Evolutionary conservation across 1,140 invertebrate genomes (phyloP).

Genomic region (Yoshiicerus persimilis): DNA sequence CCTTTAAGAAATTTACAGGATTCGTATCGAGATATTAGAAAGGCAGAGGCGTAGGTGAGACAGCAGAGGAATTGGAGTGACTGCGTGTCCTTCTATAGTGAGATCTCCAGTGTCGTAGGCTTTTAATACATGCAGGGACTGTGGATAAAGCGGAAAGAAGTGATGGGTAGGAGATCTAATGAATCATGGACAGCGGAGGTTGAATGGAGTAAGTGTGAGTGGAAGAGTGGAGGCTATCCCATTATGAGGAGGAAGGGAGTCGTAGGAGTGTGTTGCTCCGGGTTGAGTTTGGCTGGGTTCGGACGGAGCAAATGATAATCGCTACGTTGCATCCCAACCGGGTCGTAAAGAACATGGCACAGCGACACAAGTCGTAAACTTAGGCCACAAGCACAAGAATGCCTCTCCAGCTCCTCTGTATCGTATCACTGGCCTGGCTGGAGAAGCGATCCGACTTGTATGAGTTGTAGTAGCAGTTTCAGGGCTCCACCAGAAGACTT

Average conservation of each 20-base stretch:
- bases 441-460: neutral
- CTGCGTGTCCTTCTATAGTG: too few species aligned
- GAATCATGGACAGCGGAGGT: slow-evolving; percentile 3
- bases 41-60: too few species aligned
- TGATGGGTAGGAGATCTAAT: neutral
- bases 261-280: neutral
- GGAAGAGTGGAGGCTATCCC: neutral
- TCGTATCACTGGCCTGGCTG: neutral
- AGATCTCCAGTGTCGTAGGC: neutral
- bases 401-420: neutral
- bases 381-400: slow-evolving; percentile 12
- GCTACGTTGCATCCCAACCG: neutral
- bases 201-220: neutral
- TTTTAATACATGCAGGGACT: neutral
- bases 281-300: neutral
- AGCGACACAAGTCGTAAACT: slow-evolving; percentile 34
- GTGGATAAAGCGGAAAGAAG: neutral
- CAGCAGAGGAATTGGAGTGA: too few species aligned
- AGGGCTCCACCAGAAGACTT: neutral
- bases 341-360: slow-evolving; percentile 24
- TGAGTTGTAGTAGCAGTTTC: neutral
- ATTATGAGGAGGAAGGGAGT: neutral
- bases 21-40: too few species aligned
- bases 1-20: too few species aligned
- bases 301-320: slow-evolving; percentile 30